Conservation (phyloP, 2,888 invertebrate species). For the Fragum fragum region DNA sequence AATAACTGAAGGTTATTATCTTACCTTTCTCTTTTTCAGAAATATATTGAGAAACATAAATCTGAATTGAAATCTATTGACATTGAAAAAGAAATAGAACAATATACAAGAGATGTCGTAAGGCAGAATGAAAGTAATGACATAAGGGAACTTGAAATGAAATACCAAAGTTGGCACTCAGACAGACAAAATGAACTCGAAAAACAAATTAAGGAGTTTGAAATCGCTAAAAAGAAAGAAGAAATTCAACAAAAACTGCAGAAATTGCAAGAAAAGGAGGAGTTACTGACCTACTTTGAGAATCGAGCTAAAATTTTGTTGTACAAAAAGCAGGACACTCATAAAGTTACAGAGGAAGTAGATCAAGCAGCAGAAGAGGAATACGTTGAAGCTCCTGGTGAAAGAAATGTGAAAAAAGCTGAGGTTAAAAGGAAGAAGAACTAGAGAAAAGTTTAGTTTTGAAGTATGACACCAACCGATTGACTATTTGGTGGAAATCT, state of each 20-base stretch:
- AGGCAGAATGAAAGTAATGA: conserved; percentile 67
- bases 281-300: conserved; percentile 81
- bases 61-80: conserved; percentile 38
- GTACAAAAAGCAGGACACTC: conserved; percentile 39
- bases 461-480: too few relatives aligned
- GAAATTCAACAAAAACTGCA: conserved; percentile 75
- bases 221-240: conserved; percentile 57
- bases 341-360: conserved; percentile 21
- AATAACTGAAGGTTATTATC: too few relatives aligned
- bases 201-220: conserved; percentile 65
- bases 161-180: conserved; percentile 65
- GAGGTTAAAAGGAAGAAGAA: too few relatives aligned
- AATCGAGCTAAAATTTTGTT: conserved; percentile 69
- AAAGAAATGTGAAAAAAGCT: conserved; percentile 46
- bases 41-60: conserved; percentile 10
- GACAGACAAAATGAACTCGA: conserved; percentile 61
- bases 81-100: conserved; percentile 59
- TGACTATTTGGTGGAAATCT: not conserved
- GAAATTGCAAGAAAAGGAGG: conserved; percentile 80
- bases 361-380: conserved; percentile 54
- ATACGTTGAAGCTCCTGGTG: conserved; percentile 65
- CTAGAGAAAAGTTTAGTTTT: too few relatives aligned
- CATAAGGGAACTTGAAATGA: conserved; percentile 47
- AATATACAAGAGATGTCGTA: conserved; percentile 61
- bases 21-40: too few relatives aligned